Conservation (phyloP, 2,888 invertebrate species). For the Teleiodes luculella region DNA sequence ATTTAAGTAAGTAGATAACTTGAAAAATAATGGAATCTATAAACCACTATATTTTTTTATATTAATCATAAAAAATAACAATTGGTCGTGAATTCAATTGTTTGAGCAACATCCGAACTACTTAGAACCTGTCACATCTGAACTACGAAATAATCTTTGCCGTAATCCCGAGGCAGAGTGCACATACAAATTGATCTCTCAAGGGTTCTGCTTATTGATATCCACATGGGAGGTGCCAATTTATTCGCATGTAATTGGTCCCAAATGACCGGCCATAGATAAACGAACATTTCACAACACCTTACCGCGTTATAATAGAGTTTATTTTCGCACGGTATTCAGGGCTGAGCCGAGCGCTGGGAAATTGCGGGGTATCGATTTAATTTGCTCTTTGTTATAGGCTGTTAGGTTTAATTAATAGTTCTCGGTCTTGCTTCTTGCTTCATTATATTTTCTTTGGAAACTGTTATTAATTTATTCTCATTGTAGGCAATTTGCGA, state of each 20-base stretch:
- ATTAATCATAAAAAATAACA: no score
- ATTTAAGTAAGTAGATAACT: no score
- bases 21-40: no score
- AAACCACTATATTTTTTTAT: no score
- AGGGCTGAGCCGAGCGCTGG: constrained; percentile 10
- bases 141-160: constrained; percentile 36
- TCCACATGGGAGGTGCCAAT: constrained; percentile 58
- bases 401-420: constrained; percentile 16
- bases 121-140: neutral
- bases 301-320: neutral
- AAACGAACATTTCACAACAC: neutral
- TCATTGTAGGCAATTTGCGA: no score
- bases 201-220: constrained; percentile 53
- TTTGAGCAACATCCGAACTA: no score
- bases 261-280: constrained; percentile 28
- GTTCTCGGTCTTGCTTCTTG: neutral
- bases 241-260: constrained; percentile 59
- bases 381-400: constrained; percentile 14
- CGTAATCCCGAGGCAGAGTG: constrained; percentile 35
- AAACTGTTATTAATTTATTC: no score
- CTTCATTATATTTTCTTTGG: constrained; percentile 2
- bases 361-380: constrained; percentile 14
- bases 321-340: neutral
- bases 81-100: no score
- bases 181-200: constrained; percentile 56